Evolutionary conservation across 2,797 vertebrate genomes (phyloP).

Genomic region (Myotis findleyi): DNA sequence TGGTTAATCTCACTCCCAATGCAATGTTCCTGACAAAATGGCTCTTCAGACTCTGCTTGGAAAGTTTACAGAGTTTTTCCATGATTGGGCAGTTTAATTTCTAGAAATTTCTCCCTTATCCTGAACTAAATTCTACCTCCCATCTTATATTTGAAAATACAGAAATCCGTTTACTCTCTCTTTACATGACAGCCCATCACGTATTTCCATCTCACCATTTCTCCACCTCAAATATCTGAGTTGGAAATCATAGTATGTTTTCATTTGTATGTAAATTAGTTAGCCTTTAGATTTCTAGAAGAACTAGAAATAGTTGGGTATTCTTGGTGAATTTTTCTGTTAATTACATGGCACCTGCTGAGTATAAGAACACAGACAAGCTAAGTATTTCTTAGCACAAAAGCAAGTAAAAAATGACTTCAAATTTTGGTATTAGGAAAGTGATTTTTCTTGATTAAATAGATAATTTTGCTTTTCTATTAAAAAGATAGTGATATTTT

Average conservation of each 20-base stretch:
- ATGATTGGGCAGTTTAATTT: conserved; percentile 51
- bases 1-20: conserved; percentile 40
- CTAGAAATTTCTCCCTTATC: conserved; percentile 44
- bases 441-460: background rate
- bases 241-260: background rate
- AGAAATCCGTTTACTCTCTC: background rate
- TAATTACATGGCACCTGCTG: background rate
- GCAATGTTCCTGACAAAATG: conserved; percentile 53
- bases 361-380: conserved; percentile 7
- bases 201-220: background rate
- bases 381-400: background rate
- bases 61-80: conserved; percentile 52
- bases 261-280: background rate
- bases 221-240: background rate
- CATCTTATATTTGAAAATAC: conserved; percentile 23
- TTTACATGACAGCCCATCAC: background rate
- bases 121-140: background rate
- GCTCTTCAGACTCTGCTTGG: conserved; percentile 44
- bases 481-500: conserved; percentile 7
- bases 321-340: background rate
- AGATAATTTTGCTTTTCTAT: conserved; percentile 38
- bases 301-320: background rate
- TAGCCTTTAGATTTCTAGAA: conserved; percentile 37
- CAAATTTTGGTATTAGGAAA: conserved; percentile 13
- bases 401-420: conserved; percentile 43